These are phyloP conservation scores for Tauraco hartlaubi DNA, from an alignment of 2,797 vertebrate genomes.

Conservation along the genomic window DNA sequence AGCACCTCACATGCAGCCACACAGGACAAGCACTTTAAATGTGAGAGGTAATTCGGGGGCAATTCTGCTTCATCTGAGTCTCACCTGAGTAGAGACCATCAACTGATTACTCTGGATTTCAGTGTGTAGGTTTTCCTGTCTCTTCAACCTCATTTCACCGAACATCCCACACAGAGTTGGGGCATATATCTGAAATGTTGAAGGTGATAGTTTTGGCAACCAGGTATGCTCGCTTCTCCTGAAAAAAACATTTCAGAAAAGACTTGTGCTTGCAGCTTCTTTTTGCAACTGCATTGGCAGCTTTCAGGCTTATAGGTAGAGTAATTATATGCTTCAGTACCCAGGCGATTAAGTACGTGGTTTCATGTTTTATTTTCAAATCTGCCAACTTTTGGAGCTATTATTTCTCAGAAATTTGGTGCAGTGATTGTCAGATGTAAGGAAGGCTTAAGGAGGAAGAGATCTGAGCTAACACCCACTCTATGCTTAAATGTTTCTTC, in stretches of 20 bases:
- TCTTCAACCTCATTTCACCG: neutral
- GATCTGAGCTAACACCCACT: neutral
- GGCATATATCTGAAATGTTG: neutral
- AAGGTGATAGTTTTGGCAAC: neutral
- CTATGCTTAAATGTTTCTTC: neutral
- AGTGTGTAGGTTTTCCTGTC: neutral
- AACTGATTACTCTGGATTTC: neutral
- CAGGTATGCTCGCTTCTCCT: neutral
- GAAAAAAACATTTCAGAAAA: neutral
- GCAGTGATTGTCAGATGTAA: neutral
- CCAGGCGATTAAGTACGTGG: accelerated
- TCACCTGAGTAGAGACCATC: neutral
- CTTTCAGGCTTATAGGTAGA: neutral
- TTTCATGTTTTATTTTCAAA: constrained; percentile 20
- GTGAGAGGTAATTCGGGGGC: neutral
- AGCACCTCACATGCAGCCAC: neutral
- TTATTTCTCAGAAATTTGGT: neutral
- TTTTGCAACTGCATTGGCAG: neutral
- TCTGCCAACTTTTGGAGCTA: neutral
- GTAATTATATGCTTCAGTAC: neutral
- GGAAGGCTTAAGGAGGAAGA: neutral
- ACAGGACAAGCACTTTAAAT: neutral
- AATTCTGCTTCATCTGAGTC: neutral
- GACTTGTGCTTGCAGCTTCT: neutral
- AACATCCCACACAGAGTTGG: neutral